These are phyloP conservation scores for Hypotaenidia okinawae DNA, from an alignment of 2,797 vertebrate species.

Conservation along the genomic window DNA sequence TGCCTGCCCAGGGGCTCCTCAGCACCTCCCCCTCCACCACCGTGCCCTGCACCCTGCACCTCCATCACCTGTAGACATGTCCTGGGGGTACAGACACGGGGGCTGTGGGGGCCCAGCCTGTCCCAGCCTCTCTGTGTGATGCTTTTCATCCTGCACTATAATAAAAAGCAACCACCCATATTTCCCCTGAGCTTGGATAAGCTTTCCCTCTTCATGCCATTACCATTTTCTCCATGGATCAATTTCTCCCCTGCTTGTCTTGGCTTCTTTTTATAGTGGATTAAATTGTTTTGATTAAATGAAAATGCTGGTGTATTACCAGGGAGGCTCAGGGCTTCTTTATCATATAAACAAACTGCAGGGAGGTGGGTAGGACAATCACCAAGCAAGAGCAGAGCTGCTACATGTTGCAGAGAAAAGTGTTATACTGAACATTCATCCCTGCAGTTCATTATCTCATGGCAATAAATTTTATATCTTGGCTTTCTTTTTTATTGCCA, in stretches of 20 bases:
- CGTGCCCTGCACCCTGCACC: fast-evolving
- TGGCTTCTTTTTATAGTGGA: not conserved
- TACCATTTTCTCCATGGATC: not conserved
- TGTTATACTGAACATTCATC: not conserved
- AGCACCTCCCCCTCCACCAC: not conserved
- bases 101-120: not conserved
- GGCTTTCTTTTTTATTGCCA: conserved; percentile 42
- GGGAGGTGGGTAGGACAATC: not conserved
- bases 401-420: not conserved
- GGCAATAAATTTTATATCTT: conserved; percentile 45
- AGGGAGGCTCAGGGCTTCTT: not conserved
- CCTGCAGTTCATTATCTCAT: conserved; percentile 48
- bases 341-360: not conserved
- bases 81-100: fast-evolving
- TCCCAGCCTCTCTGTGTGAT: not conserved
- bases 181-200: not conserved
- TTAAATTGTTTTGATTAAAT: conserved; percentile 7
- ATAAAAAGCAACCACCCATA: not conserved
- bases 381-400: not conserved
- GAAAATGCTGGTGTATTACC: not conserved
- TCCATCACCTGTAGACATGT: not conserved
- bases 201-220: not conserved
- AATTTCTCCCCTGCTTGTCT: not conserved
- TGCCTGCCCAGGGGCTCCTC: not conserved
- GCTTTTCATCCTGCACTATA: not conserved